These are phyloP conservation scores for Aspiorhynchus laticeps DNA, from an alignment of 2,113 vertebrate genomes.

Conservation along the genomic window DNA sequence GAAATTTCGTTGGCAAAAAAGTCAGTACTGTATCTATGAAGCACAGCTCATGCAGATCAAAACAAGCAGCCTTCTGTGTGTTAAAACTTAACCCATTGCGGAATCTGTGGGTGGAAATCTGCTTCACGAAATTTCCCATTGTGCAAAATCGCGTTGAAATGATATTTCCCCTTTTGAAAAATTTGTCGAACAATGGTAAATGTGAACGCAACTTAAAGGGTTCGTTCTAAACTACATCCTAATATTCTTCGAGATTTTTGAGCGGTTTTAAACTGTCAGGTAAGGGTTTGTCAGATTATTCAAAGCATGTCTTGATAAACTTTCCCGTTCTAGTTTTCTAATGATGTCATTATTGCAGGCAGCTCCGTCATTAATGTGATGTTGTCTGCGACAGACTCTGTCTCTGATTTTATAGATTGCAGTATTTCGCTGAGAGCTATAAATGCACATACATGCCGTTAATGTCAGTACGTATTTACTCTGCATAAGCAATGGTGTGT, in stretches of 20 bases:
- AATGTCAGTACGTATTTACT: background rate
- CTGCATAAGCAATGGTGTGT: background rate
- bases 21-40: background rate
- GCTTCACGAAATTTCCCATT: background rate
- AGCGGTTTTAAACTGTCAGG: background rate
- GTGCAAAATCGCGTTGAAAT: background rate
- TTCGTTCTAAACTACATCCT: background rate
- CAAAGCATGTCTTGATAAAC: background rate
- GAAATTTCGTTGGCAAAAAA: background rate
- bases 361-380: background rate
- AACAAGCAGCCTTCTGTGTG: background rate
- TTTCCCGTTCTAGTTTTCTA: background rate
- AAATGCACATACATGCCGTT: background rate
- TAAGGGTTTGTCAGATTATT: background rate
- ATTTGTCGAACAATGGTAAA: background rate
- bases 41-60: background rate
- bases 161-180: background rate
- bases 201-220: background rate
- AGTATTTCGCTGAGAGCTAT: background rate
- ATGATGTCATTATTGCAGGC: background rate
- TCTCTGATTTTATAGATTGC: background rate
- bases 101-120: background rate
- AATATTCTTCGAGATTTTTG: background rate
- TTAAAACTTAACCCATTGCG: background rate
- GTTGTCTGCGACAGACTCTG: background rate